These are phyloP conservation scores for Junonia oenone DNA, from an alignment of 2,888 invertebrate genomes.

Conservation along the genomic window DNA sequence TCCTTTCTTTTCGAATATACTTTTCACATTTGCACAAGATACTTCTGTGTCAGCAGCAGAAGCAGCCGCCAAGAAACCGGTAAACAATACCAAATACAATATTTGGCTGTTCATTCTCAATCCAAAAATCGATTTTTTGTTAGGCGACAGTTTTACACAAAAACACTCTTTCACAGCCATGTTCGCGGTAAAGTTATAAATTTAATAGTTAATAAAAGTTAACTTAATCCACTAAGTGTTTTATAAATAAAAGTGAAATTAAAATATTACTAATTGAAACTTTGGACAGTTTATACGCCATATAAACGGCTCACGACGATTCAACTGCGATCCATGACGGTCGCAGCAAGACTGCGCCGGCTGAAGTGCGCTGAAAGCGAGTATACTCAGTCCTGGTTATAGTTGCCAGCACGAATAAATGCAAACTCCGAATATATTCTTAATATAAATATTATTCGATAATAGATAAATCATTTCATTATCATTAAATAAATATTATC, in stretches of 20 bases:
- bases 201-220: slow-evolving; percentile 39
- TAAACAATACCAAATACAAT: slow-evolving; percentile 65
- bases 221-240: slow-evolving; percentile 42
- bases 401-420: slow-evolving; percentile 14
- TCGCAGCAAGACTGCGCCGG: slow-evolving; percentile 60
- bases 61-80: slow-evolving; percentile 54
- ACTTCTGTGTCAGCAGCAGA: slow-evolving; percentile 57
- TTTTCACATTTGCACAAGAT: slow-evolving; percentile 75
- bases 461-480: background rate
- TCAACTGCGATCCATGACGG: slow-evolving; percentile 71
- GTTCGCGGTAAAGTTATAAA: slow-evolving; percentile 40
- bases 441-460: background rate
- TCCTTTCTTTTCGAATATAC: slow-evolving; percentile 71
- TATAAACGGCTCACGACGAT: slow-evolving; percentile 40
- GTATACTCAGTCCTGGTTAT: slow-evolving; percentile 10
- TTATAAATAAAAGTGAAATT: slow-evolving; percentile 50
- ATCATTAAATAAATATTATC: background rate
- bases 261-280: slow-evolving; percentile 37
- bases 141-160: slow-evolving; percentile 71
- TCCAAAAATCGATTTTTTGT: slow-evolving; percentile 77
- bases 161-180: slow-evolving; percentile 76
- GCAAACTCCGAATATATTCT: background rate
- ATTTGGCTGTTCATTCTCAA: slow-evolving; percentile 69
- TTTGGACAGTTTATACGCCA: slow-evolving; percentile 37
- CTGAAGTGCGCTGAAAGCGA: slow-evolving; percentile 46